These are phyloP conservation scores for Cirrhinus molitorella DNA, from an alignment of 2,797 vertebrate genomes.

Conservation along the genomic window DNA sequence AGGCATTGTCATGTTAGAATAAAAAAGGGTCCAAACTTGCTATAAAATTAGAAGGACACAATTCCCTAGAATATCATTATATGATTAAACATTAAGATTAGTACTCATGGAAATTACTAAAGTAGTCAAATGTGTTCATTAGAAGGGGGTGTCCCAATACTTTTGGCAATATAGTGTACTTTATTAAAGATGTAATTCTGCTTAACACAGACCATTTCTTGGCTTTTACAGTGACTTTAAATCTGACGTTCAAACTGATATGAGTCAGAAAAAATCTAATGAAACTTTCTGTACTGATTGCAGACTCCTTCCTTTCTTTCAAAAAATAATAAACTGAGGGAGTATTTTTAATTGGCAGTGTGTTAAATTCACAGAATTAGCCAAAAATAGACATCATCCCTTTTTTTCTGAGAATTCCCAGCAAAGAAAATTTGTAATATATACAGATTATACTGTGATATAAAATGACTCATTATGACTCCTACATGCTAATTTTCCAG, in stretches of 20 bases:
- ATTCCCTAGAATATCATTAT: too few species aligned
- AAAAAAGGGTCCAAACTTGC: too few species aligned
- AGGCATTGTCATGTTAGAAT: too few species aligned
- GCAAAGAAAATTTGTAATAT: background rate
- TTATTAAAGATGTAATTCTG: background rate
- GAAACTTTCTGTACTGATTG: background rate
- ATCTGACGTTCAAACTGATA: background rate
- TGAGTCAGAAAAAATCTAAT: background rate
- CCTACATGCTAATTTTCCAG: background rate
- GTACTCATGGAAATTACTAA: too few species aligned
- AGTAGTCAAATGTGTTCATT: too few species aligned
- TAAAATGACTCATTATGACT: constrained; percentile 25
- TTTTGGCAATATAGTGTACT: too few species aligned
- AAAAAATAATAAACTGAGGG: background rate
- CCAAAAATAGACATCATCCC: background rate
- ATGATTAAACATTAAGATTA: too few species aligned
- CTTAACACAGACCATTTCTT: background rate
- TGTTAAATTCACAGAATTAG: background rate
- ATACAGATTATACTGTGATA: background rate
- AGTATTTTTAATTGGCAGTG: background rate
- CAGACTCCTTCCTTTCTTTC: background rate
- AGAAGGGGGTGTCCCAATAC: too few species aligned
- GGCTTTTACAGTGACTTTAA: background rate
- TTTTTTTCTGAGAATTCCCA: background rate
- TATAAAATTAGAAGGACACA: too few species aligned